Evolutionary conservation across 2,888 invertebrate genomes (phyloP), one percentile per base, ranked within the genome.

Genomic region (Zygaena filipendulae): DNA sequence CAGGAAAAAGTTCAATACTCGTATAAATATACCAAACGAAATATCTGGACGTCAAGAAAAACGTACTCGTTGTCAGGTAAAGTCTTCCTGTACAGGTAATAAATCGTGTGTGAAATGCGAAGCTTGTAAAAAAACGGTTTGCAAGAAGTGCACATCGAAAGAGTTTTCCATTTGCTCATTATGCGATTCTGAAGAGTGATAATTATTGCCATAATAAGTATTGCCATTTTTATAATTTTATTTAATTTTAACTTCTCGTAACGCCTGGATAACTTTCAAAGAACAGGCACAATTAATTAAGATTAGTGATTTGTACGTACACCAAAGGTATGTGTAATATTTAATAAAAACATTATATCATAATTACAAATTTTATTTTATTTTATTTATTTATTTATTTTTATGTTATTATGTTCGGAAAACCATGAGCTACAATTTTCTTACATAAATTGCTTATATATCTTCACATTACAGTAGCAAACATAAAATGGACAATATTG

Each of bases 401-500:
- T n/a, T n/a, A n/a, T n/a, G n/a, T n/a, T n/a, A n/a, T n/a, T n/a
- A n/a, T n/a, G n/a, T n/a, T n/a, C n/a, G n/a, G n/a, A n/a, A n/a
- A n/a, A n/a, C n/a, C n/a, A n/a, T n/a, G n/a, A n/a, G n/a, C n/a
- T n/a, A n/a, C n/a, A n/a, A n/a, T n/a, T n/a, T n/a, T n/a, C n/a
- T n/a, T n/a, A n/a, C n/a, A n/a, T n/a, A n/a, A n/a, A n/a, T n/a
- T 16, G 16, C 7, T 6, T 16, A 16, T 7, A 16, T 16, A 16
- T 16, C 16, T 16, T 16, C 16, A 16, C 7, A 23, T 13, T 13
- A 23, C 23, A 13, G 23, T 23, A 23, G 23, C 23, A 23, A 23
- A 23, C n/a, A 23, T 23, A 23, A 23, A 23, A 4, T 23, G 23
- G 23, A n/a, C 23, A 23, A 11, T 10, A 23, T 23, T 23, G 23